A percentile compares a stretch with the other conserved stretches of the same genome.
Evolutionary conservation across 92 coral and sea anemone species (phyloP).

Genomic region (Isaurus tuberculatus): DNA sequence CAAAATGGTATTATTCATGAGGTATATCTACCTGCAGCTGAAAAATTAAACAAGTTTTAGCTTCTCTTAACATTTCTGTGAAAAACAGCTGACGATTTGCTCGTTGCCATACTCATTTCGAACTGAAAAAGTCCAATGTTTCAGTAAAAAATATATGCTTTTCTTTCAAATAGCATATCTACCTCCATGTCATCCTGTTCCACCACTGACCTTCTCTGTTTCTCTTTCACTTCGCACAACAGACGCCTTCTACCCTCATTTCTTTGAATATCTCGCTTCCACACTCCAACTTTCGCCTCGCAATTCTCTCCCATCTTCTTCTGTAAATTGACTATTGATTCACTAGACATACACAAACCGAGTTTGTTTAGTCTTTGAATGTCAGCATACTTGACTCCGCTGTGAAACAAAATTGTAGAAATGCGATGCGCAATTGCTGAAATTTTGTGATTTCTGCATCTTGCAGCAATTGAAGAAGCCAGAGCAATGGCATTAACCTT

Average conservation of each 20-base stretch:
- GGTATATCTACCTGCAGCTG: no score
- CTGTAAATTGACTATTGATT: slow-evolving; percentile 44
- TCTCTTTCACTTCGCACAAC: slow-evolving; percentile 49
- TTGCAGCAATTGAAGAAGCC: slow-evolving; percentile 56
- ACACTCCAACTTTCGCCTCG: slow-evolving; percentile 52
- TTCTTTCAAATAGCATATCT: slow-evolving; percentile 38
- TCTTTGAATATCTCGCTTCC: slow-evolving; percentile 66
- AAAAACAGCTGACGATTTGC: not conserved
- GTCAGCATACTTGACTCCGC: slow-evolving; percentile 63
- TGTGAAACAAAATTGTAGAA: slow-evolving; percentile 58
- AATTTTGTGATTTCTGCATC: slow-evolving; percentile 68
- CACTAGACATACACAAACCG: slow-evolving; percentile 62
- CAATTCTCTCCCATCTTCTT: slow-evolving; percentile 62
- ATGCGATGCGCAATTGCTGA: slow-evolving; percentile 57
- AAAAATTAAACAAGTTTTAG: slow-evolving; percentile 11
- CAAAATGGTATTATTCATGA: not conserved
- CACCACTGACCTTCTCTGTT: slow-evolving; percentile 43
- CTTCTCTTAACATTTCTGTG: not conserved
- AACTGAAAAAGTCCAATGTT: not conserved
- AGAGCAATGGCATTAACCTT: slow-evolving; percentile 59
- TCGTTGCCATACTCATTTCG: not conserved
- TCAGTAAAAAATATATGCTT: not conserved
- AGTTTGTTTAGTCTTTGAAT: slow-evolving; percentile 58
- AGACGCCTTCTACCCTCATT: slow-evolving; percentile 17
- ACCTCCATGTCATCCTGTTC: slow-evolving; percentile 39